Evolutionary conservation across 1,140 invertebrate genomes (phyloP).

Genomic region (Propsilocerus akamusi): DNA sequence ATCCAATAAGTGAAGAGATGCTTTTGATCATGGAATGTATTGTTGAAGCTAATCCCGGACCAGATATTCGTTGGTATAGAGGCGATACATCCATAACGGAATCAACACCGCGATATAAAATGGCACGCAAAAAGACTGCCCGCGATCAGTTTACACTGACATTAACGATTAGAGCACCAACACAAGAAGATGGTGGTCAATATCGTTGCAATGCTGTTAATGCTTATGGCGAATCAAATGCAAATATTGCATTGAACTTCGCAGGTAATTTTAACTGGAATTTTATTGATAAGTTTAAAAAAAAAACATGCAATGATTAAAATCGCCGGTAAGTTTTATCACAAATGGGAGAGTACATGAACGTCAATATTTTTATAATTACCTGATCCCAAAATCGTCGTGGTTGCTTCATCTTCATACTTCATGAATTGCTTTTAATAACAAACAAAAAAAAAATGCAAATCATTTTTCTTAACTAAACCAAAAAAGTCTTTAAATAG

Average conservation of each 20-base stretch:
- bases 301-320: not conserved
- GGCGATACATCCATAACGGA: constrained; percentile 65
- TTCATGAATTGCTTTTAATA: not conserved
- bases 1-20: constrained; percentile 19
- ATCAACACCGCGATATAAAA: constrained; percentile 56
- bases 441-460: too few relatives aligned
- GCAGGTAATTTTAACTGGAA: constrained; percentile 51
- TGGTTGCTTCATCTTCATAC: not conserved
- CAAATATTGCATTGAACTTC: constrained; percentile 98
- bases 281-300: too few relatives aligned
- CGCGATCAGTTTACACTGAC: constrained; percentile 82
- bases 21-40: constrained; percentile 89
- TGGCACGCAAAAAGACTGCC: constrained; percentile 63
- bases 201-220: constrained; percentile 99
- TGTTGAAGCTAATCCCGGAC: constrained; percentile 83
- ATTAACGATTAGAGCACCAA: constrained; percentile 85
- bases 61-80: constrained; percentile 91
- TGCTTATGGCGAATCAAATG: constrained; percentile 95
- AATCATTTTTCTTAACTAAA: not conserved
- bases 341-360: not conserved
- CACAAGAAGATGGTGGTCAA: constrained; percentile 87
- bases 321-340: not conserved
- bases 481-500: not conserved
- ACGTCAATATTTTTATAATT: too few relatives aligned
- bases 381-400: not conserved